Conservation (phyloP, 2,888 invertebrate genomes). For the Megalurothrips usitatus region DNA sequence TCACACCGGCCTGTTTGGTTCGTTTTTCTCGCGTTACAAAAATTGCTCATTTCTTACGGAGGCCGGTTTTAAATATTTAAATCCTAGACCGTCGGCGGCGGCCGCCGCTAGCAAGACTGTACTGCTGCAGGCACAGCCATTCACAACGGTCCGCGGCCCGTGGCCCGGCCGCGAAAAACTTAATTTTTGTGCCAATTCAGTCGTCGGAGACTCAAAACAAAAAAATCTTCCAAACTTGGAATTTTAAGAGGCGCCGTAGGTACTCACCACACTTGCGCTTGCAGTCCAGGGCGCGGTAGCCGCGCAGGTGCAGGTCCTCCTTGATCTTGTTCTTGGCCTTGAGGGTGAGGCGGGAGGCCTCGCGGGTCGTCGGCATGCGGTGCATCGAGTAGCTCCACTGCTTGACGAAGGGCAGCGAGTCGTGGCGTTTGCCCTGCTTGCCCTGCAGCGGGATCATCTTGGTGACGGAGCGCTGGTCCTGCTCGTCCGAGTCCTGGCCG, state of each 20-base stretch:
- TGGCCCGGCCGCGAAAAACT: too few relatives aligned
- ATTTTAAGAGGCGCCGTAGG: too few relatives aligned
- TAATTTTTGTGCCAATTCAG: too few relatives aligned
- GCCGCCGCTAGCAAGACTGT: neutral
- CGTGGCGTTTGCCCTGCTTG: neutral
- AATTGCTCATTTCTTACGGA: too few relatives aligned
- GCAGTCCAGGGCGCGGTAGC: constrained; percentile 11
- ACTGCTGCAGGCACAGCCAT: neutral
- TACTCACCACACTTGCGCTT: neutral
- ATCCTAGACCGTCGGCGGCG: too few relatives aligned
- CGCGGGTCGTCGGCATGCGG: neutral
- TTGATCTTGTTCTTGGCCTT: neutral
- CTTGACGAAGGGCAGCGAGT: constrained; percentile 18
- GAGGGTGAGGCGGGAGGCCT: neutral
- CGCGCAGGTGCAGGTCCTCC: neutral
- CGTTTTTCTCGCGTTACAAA: neutral
- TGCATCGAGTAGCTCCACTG: constrained; percentile 19
- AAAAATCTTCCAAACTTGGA: too few relatives aligned
- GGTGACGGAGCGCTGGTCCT: constrained; percentile 21
- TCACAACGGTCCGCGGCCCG: neutral
- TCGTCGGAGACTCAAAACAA: too few relatives aligned
- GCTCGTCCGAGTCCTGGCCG: neutral
- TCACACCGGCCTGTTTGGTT: neutral
- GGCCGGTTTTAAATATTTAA: too few relatives aligned
- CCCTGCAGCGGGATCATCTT: constrained; percentile 3